Conservation (phyloP, 1,140 invertebrate genomes). For the Hycleus phaleratus region DNA sequence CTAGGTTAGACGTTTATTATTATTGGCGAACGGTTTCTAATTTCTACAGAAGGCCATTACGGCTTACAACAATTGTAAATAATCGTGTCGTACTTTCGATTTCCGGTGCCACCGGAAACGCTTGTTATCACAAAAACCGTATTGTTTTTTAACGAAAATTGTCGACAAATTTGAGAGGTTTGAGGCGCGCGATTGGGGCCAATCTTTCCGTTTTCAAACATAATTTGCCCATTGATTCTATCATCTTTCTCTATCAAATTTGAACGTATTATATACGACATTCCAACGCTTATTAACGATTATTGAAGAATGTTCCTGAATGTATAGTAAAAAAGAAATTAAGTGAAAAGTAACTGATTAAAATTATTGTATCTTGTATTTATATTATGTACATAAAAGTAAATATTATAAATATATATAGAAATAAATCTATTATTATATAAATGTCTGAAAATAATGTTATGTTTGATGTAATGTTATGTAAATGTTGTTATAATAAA, state of each 20-base stretch:
- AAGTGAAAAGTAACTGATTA: neutral
- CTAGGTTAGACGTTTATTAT: no score
- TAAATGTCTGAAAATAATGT: slow-evolving; percentile 21
- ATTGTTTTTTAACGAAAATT: no score
- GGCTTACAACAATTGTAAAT: no score
- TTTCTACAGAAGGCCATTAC: no score
- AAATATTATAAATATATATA: neutral
- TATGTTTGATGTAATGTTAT: slow-evolving; percentile 27
- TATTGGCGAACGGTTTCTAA: no score
- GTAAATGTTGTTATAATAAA: slow-evolving; percentile 18
- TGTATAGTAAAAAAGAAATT: slow-evolving; percentile 7
- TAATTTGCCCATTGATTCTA: no score
- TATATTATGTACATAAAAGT: slow-evolving; percentile 25
- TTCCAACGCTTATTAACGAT: slow-evolving; percentile 31
- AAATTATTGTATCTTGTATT: slow-evolving; percentile 25
- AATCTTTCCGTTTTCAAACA: no score
- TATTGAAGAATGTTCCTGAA: slow-evolving; percentile 32
- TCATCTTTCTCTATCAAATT: neutral
- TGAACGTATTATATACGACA: slow-evolving; percentile 16
- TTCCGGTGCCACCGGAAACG: no score
- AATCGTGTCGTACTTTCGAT: no score
- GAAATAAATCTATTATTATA: slow-evolving; percentile 7
- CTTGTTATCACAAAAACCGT: no score
- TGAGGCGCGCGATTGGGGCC: no score
- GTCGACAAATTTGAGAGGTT: no score